Evolutionary conservation across 2,888 invertebrate species (phyloP).

Genomic region (Endomychus coccineus): DNA sequence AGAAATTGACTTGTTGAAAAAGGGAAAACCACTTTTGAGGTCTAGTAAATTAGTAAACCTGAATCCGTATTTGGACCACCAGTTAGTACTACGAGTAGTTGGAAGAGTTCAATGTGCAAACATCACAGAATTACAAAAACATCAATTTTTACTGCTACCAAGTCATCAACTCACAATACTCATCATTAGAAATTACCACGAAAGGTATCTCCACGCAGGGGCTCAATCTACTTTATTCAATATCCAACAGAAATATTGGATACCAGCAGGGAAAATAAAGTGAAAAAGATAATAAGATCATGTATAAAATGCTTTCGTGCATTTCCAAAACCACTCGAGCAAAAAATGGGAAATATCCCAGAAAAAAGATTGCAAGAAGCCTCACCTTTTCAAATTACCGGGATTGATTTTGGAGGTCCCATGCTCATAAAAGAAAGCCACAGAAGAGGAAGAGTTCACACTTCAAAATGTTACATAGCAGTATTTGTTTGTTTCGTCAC

Average conservation of each 20-base stretch:
- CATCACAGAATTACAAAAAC: background rate
- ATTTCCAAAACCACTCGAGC: background rate
- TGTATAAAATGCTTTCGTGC: background rate
- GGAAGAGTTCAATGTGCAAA: conserved; percentile 2
- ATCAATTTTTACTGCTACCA: background rate
- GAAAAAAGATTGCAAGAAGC: background rate
- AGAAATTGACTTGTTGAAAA: too few relatives aligned
- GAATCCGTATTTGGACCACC: too few relatives aligned
- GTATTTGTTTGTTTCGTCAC: conserved; percentile 5
- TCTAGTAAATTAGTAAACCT: conserved; percentile 3
- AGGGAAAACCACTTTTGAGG: background rate
- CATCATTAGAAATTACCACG: background rate
- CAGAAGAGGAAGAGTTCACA: background rate
- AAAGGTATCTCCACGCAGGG: background rate
- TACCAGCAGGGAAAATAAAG: background rate
- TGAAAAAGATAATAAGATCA: background rate
- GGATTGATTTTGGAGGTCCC: conserved; percentile 3
- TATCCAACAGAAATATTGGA: background rate
- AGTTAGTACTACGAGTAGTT: background rate
- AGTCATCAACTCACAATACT: background rate
- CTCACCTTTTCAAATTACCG: background rate
- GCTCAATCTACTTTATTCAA: background rate
- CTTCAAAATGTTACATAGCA: background rate
- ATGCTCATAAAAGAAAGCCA: background rate
- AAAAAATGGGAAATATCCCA: conserved; percentile 2